Percentiles rank a stretch among this genome's conserved stretches.
Evolutionary conservation across 2,113 vertebrate species (phyloP).

Genomic region (Phyllostomus hastatus): DNA sequence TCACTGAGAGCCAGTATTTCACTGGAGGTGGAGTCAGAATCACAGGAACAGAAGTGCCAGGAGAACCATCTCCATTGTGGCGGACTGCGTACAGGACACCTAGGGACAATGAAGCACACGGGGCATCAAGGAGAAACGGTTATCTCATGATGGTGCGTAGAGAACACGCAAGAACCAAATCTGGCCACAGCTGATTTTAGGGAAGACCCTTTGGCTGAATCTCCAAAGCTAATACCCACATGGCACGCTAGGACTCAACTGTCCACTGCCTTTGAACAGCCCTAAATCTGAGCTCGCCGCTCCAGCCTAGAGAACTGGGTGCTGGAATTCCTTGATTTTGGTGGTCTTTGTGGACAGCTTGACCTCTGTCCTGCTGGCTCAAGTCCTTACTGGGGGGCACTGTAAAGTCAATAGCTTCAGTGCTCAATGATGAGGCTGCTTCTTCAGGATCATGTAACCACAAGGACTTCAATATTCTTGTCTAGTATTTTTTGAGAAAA

Average conservation of each 20-base stretch:
- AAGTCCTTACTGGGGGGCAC: fast-evolving
- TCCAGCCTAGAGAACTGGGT: not conserved
- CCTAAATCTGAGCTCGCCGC: fast-evolving
- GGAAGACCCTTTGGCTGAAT: not conserved
- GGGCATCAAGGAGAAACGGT: not conserved
- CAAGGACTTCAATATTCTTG: not conserved
- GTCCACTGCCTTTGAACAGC: not conserved
- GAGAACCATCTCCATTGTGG: fast-evolving
- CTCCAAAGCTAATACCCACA: not conserved
- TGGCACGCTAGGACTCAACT: not conserved
- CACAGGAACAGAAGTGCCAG: not conserved
- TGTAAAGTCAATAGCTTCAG: not conserved
- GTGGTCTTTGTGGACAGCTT: not conserved
- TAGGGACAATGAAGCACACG: not conserved
- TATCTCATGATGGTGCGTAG: fast-evolving
- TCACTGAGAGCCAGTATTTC: fast-evolving
- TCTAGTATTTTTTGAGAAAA: fast-evolving
- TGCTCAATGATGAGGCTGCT: not conserved
- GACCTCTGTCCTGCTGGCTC: not conserved
- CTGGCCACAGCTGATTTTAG: too few species aligned
- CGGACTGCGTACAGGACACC: not conserved
- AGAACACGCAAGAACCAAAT: not conserved
- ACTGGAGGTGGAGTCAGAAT: not conserved
- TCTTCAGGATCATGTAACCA: not conserved
- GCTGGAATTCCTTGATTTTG: too few species aligned